Evolutionary conservation across 2,888 invertebrate genomes (phyloP).

Genomic region (Hanleya hanleyi): DNA sequence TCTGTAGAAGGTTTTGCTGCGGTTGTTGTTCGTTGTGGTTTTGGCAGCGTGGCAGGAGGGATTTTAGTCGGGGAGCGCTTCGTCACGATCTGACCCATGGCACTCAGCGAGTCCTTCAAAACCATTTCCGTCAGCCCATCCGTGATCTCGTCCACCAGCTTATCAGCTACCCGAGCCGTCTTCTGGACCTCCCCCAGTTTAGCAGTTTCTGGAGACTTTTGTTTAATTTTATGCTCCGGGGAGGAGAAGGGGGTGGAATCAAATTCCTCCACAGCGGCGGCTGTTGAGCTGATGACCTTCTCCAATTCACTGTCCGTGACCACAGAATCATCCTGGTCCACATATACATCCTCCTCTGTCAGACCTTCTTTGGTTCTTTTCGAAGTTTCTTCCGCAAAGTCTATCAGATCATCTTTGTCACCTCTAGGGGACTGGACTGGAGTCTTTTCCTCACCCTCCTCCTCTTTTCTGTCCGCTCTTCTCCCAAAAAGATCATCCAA

Average conservation of each 20-base stretch:
- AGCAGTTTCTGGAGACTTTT: background rate
- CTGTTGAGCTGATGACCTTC: slow-evolving; percentile 31
- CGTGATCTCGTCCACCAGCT: slow-evolving; percentile 56
- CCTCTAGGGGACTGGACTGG: slow-evolving; percentile 29
- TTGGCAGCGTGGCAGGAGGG: slow-evolving; percentile 34
- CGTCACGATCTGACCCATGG: slow-evolving; percentile 45
- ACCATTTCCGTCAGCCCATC: slow-evolving; percentile 54
- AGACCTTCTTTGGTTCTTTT: background rate
- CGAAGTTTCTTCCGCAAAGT: slow-evolving; percentile 4
- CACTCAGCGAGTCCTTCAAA: slow-evolving; percentile 49
- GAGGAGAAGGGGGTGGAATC: slow-evolving; percentile 8
- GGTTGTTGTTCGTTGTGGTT: slow-evolving; percentile 34
- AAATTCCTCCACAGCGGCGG: slow-evolving; percentile 33
- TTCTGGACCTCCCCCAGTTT: slow-evolving; percentile 23
- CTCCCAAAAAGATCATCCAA: background rate
- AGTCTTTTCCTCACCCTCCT: slow-evolving; percentile 18
- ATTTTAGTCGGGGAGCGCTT: background rate
- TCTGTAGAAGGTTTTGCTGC: slow-evolving; percentile 32
- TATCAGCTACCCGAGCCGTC: slow-evolving; percentile 20
- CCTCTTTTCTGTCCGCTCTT: background rate
- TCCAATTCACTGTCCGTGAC: slow-evolving; percentile 43
- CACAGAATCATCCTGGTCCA: slow-evolving; percentile 33
- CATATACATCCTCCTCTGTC: background rate
- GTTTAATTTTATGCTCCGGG: background rate
- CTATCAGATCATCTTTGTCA: background rate